Percentiles rank a stretch among this genome's conserved stretches.
These are phyloP conservation scores for Elymnias hypermnestra DNA, from an alignment of 1,140 invertebrate genomes.

Conservation along the genomic window DNA sequence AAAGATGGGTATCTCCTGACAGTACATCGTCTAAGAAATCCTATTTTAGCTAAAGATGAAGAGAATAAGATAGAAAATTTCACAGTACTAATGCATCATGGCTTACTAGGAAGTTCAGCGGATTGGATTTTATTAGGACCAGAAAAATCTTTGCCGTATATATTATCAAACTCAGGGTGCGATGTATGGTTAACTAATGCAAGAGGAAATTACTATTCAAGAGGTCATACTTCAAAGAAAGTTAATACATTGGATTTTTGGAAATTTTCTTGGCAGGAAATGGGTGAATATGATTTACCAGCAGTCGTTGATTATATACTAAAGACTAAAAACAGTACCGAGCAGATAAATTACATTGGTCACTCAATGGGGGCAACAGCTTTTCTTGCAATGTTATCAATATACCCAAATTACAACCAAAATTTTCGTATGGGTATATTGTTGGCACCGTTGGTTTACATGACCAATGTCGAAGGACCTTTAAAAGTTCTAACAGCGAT, in stretches of 20 bases:
- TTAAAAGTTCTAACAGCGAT: conserved; percentile 76
- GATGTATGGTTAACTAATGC: conserved; percentile 82
- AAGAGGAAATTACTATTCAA: conserved; percentile 79
- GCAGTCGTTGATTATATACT: conserved; percentile 83
- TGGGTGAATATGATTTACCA: conserved; percentile 84
- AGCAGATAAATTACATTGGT: conserved; percentile 80
- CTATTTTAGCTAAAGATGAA: conserved; percentile 10
- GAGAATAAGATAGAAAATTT: conserved; percentile 12
- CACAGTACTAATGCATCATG: conserved; percentile 84
- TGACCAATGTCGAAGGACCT: conserved; percentile 82
- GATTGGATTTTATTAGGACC: conserved; percentile 84
- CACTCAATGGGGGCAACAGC: conserved; percentile 82
- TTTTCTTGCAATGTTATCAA: conserved; percentile 78
- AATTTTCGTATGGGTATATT: conserved; percentile 79
- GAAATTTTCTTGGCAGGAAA: conserved; percentile 82
- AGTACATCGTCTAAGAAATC: conserved; percentile 80
- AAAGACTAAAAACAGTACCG: conserved; percentile 65
- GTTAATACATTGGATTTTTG: conserved; percentile 75
- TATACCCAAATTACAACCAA: conserved; percentile 79
- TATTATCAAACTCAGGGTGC: conserved; percentile 77
- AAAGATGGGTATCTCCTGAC: conserved; percentile 65
- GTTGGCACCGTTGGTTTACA: conserved; percentile 84
- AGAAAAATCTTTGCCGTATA: conserved; percentile 79
- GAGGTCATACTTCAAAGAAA: conserved; percentile 64
- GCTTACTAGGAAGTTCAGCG: conserved; percentile 83